Evolutionary conservation across 2,113 vertebrate genomes (phyloP), one percentile per base, ranked within the genome.

Genomic region (Pomatorhinus ruficollis): DNA sequence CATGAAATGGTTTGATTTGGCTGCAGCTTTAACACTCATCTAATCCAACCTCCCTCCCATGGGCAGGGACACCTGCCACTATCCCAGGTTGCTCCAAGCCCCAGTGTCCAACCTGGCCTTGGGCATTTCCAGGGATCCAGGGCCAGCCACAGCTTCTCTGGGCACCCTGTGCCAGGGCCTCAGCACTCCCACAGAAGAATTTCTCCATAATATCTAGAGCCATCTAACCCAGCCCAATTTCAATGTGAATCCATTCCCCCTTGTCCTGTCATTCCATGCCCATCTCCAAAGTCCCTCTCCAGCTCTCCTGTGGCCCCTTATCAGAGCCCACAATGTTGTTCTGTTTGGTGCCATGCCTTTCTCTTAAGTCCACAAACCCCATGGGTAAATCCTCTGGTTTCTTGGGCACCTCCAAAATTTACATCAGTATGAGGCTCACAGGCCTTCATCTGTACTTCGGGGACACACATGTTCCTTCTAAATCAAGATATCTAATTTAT

Each of bases 401-500:
- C 57, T 33, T 12, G 12, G 16, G 23, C 18, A 59, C 27, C 24
- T 80, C 52, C 37, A 49, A 49, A 81, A 59, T 5, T 31, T 57
- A 12, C 33, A 54, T 52, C 31, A 61, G 8, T 44, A 28, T 16
- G 52, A 81, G 37, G 27, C 31, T 85, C 63, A 15, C 2, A 65
- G 30, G 11, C 24, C 53, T 90, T 49, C 31, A 16, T 61, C 45
- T 47, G 33, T 20, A 42, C 75, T 79, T n/a, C 39, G 33, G 64
- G 47, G 64, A 80, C n/a, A n/a, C 74, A 50, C 5, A 28, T 3
- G 11, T 27, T 86, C 52, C 35, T 88, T 78, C 60, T 53, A 81
- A 90, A 95, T 68, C 56, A 68, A 86, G 57, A 53, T 42, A 52
- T 21, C 37, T 61, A 92, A 93, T 84, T 89, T 89, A 79, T 82